Evolutionary conservation across 2,797 vertebrate species (phyloP).

Genomic region (Aphelocoma californica): DNA sequence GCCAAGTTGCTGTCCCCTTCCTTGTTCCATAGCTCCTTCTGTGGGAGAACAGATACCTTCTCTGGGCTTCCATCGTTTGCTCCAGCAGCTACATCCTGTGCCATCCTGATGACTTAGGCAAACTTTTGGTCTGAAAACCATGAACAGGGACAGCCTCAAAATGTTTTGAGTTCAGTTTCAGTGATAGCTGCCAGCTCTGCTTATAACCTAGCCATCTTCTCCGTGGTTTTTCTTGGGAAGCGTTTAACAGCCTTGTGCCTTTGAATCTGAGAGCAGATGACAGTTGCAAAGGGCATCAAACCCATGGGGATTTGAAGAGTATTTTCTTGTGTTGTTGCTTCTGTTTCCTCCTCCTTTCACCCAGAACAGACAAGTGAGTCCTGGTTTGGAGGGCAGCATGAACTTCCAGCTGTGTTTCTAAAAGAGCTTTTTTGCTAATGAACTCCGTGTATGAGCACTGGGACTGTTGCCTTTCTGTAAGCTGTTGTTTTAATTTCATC

Average conservation of each 20-base stretch:
- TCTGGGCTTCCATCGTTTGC: rapidly evolving
- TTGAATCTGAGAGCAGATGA: neutral
- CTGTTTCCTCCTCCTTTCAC: neutral
- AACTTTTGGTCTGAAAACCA: neutral
- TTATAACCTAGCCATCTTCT: neutral
- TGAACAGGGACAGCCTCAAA: neutral
- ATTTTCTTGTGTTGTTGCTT: neutral
- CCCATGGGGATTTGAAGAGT: neutral
- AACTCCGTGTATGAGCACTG: neutral
- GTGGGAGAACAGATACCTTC: neutral
- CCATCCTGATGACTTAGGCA: neutral
- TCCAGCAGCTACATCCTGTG: neutral
- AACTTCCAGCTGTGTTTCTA: neutral
- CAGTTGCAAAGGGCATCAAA: neutral
- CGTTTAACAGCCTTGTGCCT: neutral
- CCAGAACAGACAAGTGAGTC: neutral
- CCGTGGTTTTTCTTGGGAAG: neutral
- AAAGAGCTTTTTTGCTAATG: neutral
- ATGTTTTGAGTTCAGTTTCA: neutral
- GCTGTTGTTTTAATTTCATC: neutral
- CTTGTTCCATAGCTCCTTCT: neutral
- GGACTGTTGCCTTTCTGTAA: neutral
- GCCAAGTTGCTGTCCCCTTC: neutral
- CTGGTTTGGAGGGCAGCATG: neutral
- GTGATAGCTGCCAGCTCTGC: neutral